These are phyloP conservation scores for Girardia tigrina DNA, from an alignment of 2,888 invertebrate genomes.

Conservation along the genomic window DNA sequence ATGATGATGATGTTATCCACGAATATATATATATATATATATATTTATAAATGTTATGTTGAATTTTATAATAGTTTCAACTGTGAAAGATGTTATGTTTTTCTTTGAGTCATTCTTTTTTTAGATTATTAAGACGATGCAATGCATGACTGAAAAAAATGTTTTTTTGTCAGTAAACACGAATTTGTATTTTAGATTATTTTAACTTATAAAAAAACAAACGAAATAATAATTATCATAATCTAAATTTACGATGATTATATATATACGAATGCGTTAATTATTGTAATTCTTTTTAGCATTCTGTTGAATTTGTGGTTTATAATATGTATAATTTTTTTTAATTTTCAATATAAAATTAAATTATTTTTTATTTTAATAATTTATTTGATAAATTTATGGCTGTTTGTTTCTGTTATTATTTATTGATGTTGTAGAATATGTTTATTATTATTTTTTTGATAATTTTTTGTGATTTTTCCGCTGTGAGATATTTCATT, in stretches of 20 bases:
- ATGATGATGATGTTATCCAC: constrained; percentile 8
- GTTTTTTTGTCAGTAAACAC: constrained; percentile 20
- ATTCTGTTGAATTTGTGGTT: constrained; percentile 23
- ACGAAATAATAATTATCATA: not conserved
- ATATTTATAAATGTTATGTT: constrained; percentile 14
- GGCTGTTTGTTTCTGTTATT: no score
- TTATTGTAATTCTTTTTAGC: constrained; percentile 1
- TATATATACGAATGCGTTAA: constrained; percentile 1
- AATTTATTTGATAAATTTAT: no score
- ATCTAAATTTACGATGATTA: constrained; percentile 8
- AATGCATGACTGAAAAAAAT: constrained; percentile 11
- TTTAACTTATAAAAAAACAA: constrained; percentile 3
- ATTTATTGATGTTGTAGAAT: no score
- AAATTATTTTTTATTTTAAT: not conserved
- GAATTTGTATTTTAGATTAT: constrained; percentile 23
- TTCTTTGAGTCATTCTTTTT: constrained; percentile 21
- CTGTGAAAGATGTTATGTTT: constrained; percentile 10
- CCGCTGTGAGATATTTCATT: no score
- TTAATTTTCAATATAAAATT: constrained; percentile 23
- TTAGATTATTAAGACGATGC: constrained; percentile 23
- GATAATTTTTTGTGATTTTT: no score
- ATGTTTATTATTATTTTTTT: no score
- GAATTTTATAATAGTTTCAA: constrained; percentile 10
- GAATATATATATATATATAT: constrained; percentile 6
- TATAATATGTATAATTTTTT: constrained; percentile 16